These are phyloP conservation scores for Ochropleura leucogaster DNA, from an alignment of 2,888 invertebrate genomes.

Conservation along the genomic window DNA sequence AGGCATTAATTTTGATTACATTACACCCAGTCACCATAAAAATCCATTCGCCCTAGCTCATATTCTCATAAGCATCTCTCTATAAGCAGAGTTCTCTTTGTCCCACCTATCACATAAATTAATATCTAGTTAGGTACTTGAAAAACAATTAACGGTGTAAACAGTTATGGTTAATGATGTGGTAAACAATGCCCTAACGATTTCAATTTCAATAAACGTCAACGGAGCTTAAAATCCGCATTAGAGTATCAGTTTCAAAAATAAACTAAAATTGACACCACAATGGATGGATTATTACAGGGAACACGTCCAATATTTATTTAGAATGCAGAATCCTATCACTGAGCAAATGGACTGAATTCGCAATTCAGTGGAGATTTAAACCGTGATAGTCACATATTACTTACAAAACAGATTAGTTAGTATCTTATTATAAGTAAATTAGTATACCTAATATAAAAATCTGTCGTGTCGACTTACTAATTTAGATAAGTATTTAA, in stretches of 20 bases:
- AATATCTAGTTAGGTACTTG: conserved; percentile 5
- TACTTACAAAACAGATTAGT: conserved; percentile 31
- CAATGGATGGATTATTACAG: conserved; percentile 40
- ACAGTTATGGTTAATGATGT: conserved; percentile 10
- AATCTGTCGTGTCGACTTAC: conserved; percentile 19
- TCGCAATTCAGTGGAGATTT: not conserved
- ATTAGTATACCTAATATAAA: conserved; percentile 12
- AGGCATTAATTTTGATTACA: conserved; percentile 17
- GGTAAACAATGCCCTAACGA: conserved; percentile 33
- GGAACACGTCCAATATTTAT: conserved; percentile 5
- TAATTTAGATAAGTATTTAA: conserved; percentile 28
- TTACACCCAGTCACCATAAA: conserved; percentile 25
- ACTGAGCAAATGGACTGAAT: conserved; percentile 10
- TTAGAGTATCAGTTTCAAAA: conserved; percentile 26
- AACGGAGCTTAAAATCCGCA: conserved; percentile 29
- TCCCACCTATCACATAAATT: conserved; percentile 17
- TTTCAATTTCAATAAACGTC: conserved; percentile 48
- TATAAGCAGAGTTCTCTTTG: not conserved
- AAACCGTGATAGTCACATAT: conserved; percentile 9
- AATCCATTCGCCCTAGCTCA: not conserved
- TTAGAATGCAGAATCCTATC: conserved; percentile 6
- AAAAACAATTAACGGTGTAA: conserved; percentile 5
- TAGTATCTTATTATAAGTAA: conserved; percentile 12
- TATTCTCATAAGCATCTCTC: not conserved
- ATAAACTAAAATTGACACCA: conserved; percentile 37